Conservation (phyloP, 2,888 invertebrate species). For the Salpingus planirostris region DNA sequence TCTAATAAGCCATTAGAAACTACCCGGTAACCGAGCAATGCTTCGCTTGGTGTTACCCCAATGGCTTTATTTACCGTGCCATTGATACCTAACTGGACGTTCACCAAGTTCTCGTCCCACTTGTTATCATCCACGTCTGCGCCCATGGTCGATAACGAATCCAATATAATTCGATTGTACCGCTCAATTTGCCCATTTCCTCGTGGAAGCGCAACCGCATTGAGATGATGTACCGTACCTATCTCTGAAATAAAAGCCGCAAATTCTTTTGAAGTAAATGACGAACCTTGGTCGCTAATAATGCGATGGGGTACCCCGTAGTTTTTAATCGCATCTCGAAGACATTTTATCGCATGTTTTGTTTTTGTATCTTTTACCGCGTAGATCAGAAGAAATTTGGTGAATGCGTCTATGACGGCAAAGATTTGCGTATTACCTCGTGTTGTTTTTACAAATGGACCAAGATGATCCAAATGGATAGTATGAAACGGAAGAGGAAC, state of each 20-base stretch:
- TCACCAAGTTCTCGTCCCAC: conserved; percentile 9
- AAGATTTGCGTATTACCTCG: not conserved
- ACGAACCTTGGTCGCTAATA: conserved; percentile 1
- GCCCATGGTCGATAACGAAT: conserved; percentile 7
- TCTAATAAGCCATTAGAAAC: not conserved
- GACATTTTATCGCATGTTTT: not conserved
- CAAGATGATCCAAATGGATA: not conserved
- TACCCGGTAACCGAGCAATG: conserved; percentile 9
- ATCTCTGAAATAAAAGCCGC: not conserved
- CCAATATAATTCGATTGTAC: conserved; percentile 6
- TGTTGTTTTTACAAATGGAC: conserved; percentile 1
- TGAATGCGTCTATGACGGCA: not conserved
- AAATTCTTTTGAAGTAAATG: not conserved
- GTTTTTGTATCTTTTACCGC: not conserved
- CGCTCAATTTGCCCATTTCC: conserved; percentile 12
- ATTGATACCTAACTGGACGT: conserved; percentile 10
- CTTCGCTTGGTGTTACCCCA: conserved; percentile 10
- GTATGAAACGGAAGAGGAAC: not conserved
- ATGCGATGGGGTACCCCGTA: not conserved
- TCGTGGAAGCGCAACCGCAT: conserved; percentile 7
- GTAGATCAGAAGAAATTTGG: not conserved
- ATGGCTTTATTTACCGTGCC: conserved; percentile 8
- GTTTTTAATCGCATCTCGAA: not conserved
- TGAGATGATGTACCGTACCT: not conserved
- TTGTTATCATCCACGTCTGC: conserved; percentile 3